These are phyloP conservation scores for Tipula confusa DNA, from an alignment of 2,888 invertebrate genomes.

Conservation along the genomic window DNA sequence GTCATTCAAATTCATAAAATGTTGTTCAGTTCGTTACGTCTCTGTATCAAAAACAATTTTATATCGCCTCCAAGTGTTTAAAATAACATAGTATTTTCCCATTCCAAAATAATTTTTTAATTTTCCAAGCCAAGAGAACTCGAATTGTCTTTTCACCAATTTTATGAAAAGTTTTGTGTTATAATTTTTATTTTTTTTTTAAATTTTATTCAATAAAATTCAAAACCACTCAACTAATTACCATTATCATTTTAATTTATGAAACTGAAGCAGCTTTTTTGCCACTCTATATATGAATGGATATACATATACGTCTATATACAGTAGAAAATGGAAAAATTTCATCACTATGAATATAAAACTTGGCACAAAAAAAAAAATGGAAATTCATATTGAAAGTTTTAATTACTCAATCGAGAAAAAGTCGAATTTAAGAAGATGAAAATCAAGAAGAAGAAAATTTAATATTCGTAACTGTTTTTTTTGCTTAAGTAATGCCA, in stretches of 20 bases:
- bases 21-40: too few relatives aligned
- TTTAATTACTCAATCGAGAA: conserved; percentile 8
- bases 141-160: neutral
- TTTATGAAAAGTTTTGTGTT: neutral
- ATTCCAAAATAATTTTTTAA: too few relatives aligned
- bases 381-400: neutral
- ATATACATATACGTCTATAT: neutral
- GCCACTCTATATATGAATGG: neutral
- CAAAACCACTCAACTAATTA: conserved; percentile 20
- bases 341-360: conserved; percentile 4
- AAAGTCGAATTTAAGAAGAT: neutral
- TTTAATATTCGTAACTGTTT: neutral
- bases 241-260: conserved; percentile 20
- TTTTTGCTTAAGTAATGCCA: neutral
- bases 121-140: too few relatives aligned
- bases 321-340: neutral
- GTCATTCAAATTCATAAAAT: too few relatives aligned
- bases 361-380: neutral
- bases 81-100: too few relatives aligned
- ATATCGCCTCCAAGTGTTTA: too few relatives aligned
- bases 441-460: neutral
- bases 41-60: too few relatives aligned
- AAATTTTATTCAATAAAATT: neutral
- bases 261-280: neutral
- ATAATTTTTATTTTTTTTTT: neutral